Conservation (phyloP, 2,888 invertebrate species). For the Ormyrus thymus region DNA sequence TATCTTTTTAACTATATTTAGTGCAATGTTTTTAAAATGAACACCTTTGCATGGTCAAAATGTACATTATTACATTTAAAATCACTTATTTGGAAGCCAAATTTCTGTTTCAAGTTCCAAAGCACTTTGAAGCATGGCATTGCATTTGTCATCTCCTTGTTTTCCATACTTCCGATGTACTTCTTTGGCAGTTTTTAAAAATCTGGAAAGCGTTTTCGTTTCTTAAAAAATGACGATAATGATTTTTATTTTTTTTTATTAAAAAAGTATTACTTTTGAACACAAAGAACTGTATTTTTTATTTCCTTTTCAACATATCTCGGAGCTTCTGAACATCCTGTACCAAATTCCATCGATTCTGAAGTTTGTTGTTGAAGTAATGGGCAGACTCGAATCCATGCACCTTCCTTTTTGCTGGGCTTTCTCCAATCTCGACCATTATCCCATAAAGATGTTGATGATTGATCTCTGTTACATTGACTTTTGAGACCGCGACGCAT, state of each 20-base stretch:
- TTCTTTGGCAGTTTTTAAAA: constrained; percentile 76
- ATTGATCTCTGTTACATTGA: constrained; percentile 80
- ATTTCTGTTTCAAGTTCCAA: constrained; percentile 76
- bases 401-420: constrained; percentile 81
- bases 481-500: constrained; percentile 78
- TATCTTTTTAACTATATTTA: constrained; percentile 34
- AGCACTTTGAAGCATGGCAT: constrained; percentile 74
- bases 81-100: constrained; percentile 77
- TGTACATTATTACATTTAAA: constrained; percentile 23
- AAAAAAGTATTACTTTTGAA: constrained; percentile 67
- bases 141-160: constrained; percentile 76
- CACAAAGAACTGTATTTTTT: constrained; percentile 67
- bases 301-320: constrained; percentile 68
- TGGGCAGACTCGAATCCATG: constrained; percentile 87
- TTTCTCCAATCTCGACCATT: constrained; percentile 84
- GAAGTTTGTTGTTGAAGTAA: constrained; percentile 69
- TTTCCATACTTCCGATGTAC: constrained; percentile 75
- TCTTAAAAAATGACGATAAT: neutral
- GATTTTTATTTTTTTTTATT: neutral
- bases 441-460: constrained; percentile 80
- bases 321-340: constrained; percentile 64
- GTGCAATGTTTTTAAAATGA: constrained; percentile 41
- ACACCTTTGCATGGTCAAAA: constrained; percentile 40
- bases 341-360: constrained; percentile 63
- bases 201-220: constrained; percentile 67